Evolutionary conservation across 2,888 invertebrate genomes (phyloP).

Genomic region (Hemicrepidius hirtus): DNA sequence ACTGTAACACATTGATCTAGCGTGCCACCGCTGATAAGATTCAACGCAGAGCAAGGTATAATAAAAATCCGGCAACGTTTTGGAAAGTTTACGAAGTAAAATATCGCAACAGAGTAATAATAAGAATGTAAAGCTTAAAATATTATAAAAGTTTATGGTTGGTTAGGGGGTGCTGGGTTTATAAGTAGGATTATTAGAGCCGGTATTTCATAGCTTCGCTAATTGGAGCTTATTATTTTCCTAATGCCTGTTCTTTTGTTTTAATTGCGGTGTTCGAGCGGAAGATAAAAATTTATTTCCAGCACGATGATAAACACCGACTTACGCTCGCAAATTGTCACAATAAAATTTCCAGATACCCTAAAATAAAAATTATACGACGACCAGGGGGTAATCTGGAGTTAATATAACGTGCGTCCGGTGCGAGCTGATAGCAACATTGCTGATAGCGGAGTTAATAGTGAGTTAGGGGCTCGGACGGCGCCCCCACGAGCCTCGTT

Average conservation of each 20-base stretch:
- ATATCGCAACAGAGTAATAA: conserved; percentile 49
- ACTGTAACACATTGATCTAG: too few species aligned
- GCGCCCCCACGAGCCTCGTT: conserved; percentile 65
- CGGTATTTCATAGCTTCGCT: conserved; percentile 51
- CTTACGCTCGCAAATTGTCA: conserved; percentile 41
- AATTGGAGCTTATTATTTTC: conserved; percentile 62
- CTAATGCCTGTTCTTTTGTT: conserved; percentile 57
- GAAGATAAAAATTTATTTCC: conserved; percentile 39
- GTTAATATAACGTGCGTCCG: conserved; percentile 64
- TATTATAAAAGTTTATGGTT: conserved; percentile 54
- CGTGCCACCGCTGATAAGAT: too few species aligned
- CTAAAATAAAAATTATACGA: conserved; percentile 62
- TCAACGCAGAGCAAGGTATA: too few species aligned
- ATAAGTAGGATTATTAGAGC: conserved; percentile 55
- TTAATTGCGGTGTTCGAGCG: conserved; percentile 52
- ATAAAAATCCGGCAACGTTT: too few species aligned
- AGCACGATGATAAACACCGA: conserved; percentile 38
- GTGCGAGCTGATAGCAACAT: conserved; percentile 60
- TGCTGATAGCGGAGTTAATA: conserved; percentile 64
- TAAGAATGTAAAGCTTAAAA: conserved; percentile 58
- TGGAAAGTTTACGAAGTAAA: too few species aligned
- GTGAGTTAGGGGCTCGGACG: conserved; percentile 62
- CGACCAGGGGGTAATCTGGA: conserved; percentile 64
- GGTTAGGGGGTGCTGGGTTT: conserved; percentile 46
- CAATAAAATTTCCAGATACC: conserved; percentile 46